Evolutionary conservation across 2,113 vertebrate species (phyloP).

Genomic region (Antigone vipio): DNA sequence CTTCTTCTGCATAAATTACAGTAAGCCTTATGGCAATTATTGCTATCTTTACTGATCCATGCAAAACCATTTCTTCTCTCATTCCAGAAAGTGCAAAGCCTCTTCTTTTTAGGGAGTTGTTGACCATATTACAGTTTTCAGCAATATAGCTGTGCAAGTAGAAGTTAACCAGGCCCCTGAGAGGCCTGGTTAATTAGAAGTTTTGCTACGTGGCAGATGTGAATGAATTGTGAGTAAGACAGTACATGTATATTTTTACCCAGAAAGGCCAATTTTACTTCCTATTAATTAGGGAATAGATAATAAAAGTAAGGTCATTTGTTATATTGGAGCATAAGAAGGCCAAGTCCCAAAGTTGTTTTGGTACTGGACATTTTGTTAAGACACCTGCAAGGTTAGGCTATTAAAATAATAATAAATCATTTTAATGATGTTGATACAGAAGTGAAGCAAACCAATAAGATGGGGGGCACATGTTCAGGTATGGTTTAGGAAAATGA

Average conservation of each 20-base stretch:
- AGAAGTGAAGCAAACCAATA: not conserved
- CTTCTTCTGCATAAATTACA: slow-evolving; percentile 60
- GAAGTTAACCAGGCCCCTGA: slow-evolving; percentile 50
- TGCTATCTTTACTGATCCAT: slow-evolving; percentile 64
- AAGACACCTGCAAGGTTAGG: not conserved
- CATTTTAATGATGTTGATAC: not conserved
- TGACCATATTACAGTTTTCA: slow-evolving; percentile 39
- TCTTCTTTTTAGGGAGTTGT: slow-evolving; percentile 49
- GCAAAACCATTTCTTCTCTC: slow-evolving; percentile 54
- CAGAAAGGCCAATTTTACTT: slow-evolving; percentile 13
- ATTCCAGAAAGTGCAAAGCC: slow-evolving; percentile 40
- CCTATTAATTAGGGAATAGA: not conserved
- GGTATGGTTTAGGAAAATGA: not conserved
- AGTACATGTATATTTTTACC: not conserved
- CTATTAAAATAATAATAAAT: not conserved
- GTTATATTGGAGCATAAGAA: not conserved
- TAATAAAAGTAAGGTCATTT: not conserved
- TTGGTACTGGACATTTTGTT: not conserved
- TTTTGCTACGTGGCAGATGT: slow-evolving; percentile 13
- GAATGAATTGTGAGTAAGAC: slow-evolving; percentile 15
- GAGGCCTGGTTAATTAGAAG: slow-evolving; percentile 44
- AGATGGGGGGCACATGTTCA: not conserved
- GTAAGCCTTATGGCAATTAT: slow-evolving; percentile 62
- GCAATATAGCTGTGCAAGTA: slow-evolving; percentile 32
- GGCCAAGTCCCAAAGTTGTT: not conserved